phyloP scores from a whole-genome alignment of 1,140 invertebrate species.

The Dufourea novaeangliae region DNA sequence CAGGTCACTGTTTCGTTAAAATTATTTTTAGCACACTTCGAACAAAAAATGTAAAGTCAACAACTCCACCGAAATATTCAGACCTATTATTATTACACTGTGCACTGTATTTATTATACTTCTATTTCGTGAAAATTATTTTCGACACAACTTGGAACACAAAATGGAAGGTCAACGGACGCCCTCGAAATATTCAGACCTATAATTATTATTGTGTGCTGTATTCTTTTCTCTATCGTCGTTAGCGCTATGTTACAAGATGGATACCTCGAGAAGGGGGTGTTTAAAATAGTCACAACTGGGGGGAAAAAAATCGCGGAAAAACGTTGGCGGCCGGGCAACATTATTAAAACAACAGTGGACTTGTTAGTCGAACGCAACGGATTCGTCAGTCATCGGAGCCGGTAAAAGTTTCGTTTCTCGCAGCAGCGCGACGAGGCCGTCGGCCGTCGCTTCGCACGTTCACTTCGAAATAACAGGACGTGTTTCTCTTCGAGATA shows the following conservation, averaged over 20 bases:
- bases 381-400: background rate
- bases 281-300: too few species aligned
- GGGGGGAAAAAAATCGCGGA: background rate
- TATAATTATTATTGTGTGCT: background rate
- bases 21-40: too few species aligned
- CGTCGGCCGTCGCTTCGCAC: background rate
- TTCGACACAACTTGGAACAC: too few species aligned
- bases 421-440: background rate
- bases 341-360: conserved; percentile 7
- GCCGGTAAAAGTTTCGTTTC: background rate
- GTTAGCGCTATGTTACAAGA: too few species aligned
- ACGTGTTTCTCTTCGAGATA: background rate
- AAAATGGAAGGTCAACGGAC: background rate
- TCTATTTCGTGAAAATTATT: too few species aligned
- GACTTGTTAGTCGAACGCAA: conserved; percentile 1
- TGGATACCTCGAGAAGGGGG: background rate
- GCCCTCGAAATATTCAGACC: background rate
- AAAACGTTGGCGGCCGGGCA: background rate
- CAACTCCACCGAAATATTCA: too few species aligned
- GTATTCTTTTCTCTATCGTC: background rate
- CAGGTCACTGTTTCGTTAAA: too few species aligned
- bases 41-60: too few species aligned
- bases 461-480: background rate
- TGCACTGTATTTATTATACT: too few species aligned
- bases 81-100: too few species aligned